These are phyloP conservation scores for Pavo muticus DNA, from an alignment of 2,113 vertebrate species.

Conservation along the genomic window DNA sequence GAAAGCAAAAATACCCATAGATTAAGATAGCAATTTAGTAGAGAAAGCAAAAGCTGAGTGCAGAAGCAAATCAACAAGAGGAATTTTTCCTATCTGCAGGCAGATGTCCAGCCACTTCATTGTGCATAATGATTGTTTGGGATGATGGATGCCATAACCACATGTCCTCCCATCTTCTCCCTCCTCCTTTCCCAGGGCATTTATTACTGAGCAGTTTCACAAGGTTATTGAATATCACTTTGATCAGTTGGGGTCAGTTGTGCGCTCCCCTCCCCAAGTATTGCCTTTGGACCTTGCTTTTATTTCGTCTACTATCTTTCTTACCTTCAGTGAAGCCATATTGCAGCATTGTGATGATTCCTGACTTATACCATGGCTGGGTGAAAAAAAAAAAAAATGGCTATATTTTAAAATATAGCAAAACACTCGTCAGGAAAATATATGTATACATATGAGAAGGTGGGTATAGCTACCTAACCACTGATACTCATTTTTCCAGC, in stretches of 20 bases:
- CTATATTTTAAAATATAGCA: not conserved
- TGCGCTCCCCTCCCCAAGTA: not conserved
- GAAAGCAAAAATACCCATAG: not conserved
- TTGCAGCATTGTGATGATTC: not conserved
- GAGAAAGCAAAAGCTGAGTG: not conserved
- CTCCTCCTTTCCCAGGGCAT: not conserved
- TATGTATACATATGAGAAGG: fast-evolving
- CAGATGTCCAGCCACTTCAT: not conserved
- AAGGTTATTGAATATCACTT: not conserved
- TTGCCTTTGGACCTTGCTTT: not conserved
- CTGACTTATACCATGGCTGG: not conserved
- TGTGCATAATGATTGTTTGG: fast-evolving
- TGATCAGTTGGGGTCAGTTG: not conserved
- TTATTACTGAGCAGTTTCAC: not conserved
- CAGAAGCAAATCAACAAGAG: not conserved
- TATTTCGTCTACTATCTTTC: not conserved
- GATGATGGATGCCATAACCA: not conserved
- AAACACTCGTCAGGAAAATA: not conserved
- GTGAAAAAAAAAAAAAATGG: not conserved
- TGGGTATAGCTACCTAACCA: not conserved
- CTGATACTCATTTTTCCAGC: not conserved
- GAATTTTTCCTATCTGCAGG: not conserved
- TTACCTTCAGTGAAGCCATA: not conserved
- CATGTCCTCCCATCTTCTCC: fast-evolving
- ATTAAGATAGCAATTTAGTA: fast-evolving